Evolutionary conservation across 2,113 vertebrate species (phyloP).

Genomic region (Prionailurus viverrinus): DNA sequence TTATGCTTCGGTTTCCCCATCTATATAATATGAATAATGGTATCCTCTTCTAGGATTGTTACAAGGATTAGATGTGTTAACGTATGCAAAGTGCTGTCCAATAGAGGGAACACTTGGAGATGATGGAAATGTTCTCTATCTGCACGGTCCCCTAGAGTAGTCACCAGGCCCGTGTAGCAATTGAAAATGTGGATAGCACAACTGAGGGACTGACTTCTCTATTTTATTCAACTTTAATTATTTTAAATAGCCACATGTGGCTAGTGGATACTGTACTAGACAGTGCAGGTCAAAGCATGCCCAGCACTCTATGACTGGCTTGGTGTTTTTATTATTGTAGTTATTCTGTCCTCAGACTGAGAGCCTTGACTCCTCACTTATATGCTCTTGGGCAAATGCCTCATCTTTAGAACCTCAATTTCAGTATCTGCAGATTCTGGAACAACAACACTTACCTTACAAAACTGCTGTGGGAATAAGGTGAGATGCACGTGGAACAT

Average conservation of each 20-base stretch:
- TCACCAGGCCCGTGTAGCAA: background rate
- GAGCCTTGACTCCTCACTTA: background rate
- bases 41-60: background rate
- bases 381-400: background rate
- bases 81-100: background rate
- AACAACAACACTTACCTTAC: background rate
- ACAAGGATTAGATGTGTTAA: background rate
- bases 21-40: background rate
- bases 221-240: background rate
- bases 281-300: background rate
- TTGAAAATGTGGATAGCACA: background rate
- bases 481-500: background rate
- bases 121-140: background rate
- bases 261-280: background rate
- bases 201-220: background rate
- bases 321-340: background rate
- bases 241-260: background rate
- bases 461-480: background rate
- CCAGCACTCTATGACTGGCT: background rate
- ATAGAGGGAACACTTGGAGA: background rate
- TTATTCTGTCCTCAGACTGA: background rate
- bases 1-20: background rate
- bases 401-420: conserved; percentile 10
- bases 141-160: background rate
- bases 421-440: background rate